Evolutionary conservation across 2,797 vertebrate species (phyloP).

Genomic region (Centropyge bicolor): DNA sequence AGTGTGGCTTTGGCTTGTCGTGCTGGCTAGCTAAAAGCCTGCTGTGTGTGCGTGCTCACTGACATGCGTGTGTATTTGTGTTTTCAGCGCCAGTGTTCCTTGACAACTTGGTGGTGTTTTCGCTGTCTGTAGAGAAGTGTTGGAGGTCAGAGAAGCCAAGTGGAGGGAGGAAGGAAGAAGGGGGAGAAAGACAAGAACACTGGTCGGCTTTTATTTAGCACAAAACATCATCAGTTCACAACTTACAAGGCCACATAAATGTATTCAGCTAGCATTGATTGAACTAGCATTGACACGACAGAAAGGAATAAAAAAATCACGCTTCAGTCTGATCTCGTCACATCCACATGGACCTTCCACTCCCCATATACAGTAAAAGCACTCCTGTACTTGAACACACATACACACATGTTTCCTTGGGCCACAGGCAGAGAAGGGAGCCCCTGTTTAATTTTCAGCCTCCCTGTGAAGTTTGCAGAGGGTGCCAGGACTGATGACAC

Average conservation of each 20-base stretch:
- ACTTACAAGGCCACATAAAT: slow-evolving; percentile 26
- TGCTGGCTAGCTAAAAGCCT: slow-evolving; percentile 68
- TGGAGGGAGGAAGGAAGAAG: slow-evolving; percentile 21
- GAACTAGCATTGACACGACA: background rate
- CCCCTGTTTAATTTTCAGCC: slow-evolving; percentile 86
- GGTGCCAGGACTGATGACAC: slow-evolving; percentile 68
- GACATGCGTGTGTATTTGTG: slow-evolving; percentile 39
- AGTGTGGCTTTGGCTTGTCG: slow-evolving; percentile 76
- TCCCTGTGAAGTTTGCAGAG: slow-evolving; percentile 79
- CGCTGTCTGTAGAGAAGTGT: slow-evolving; percentile 58
- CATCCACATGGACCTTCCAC: slow-evolving; percentile 2
- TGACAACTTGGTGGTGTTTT: slow-evolving; percentile 66
- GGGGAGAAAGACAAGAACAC: slow-evolving; percentile 8
- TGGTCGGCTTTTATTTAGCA: slow-evolving; percentile 16
- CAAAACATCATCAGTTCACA: slow-evolving; percentile 4
- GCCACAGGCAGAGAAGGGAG: slow-evolving; percentile 80
- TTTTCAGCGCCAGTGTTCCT: slow-evolving; percentile 42
- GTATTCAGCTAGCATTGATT: slow-evolving; percentile 15
- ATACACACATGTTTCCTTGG: slow-evolving; percentile 38
- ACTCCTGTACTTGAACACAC: slow-evolving; percentile 11
- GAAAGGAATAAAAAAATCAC: slow-evolving; percentile 3
- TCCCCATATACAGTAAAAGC: slow-evolving; percentile 12
- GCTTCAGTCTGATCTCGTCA: background rate
- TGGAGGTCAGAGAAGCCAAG: slow-evolving; percentile 61
- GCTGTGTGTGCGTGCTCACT: slow-evolving; percentile 45